Percentiles rank a stretch among this genome's conserved stretches.
Evolutionary conservation across 2,888 invertebrate species (phyloP).

Genomic region (Timandra comae): DNA sequence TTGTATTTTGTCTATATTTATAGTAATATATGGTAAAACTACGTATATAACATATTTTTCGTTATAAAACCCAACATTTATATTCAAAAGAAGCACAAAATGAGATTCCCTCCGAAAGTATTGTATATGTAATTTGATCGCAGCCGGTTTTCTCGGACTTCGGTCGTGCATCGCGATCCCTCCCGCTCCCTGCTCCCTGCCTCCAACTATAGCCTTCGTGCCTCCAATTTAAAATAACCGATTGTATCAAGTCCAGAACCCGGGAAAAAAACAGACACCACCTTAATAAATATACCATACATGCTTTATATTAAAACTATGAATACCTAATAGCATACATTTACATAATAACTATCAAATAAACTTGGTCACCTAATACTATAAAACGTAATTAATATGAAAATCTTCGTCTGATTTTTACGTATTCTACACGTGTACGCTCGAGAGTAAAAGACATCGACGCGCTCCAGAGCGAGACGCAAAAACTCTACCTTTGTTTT

Average conservation of each 20-base stretch:
- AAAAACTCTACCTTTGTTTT: constrained; percentile 28
- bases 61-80: background rate
- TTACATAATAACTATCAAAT: no score
- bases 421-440: constrained; percentile 39
- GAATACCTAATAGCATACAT: no score
- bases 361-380: no score
- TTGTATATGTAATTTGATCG: constrained; percentile 37
- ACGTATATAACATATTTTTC: background rate
- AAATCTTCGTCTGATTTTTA: constrained; percentile 21
- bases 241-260: constrained; percentile 36
- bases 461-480: constrained; percentile 51
- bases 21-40: constrained; percentile 13
- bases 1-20: no score
- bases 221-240: constrained; percentile 56
- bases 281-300: constrained; percentile 2
- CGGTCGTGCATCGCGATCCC: constrained; percentile 55
- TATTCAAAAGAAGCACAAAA: constrained; percentile 4
- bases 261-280: constrained; percentile 10
- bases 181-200: constrained; percentile 42
- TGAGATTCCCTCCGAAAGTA: constrained; percentile 27
- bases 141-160: constrained; percentile 43
- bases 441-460: constrained; percentile 69
- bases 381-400: no score
- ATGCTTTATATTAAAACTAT: no score
- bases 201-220: constrained; percentile 27